Base-by-base conservation (phyloP, 2,113 vertebrate species). In the Mellivora capensis region DNA sequence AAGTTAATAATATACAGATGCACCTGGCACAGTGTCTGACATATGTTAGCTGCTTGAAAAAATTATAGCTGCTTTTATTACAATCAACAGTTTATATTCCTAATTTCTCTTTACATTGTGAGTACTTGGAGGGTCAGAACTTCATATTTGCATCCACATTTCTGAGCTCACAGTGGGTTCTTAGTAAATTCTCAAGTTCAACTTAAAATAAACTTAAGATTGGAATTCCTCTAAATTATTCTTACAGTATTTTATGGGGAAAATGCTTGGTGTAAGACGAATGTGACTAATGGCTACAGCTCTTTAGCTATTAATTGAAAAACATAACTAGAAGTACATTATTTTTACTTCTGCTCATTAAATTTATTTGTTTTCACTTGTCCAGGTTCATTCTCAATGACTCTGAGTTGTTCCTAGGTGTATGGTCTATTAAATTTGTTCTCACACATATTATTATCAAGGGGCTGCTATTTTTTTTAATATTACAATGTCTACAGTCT, bases 331-430 rank as follows among this genome's bases (percentile, higher is more conserved):
- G 37, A 79, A 87, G 61, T 84, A 80, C 49, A 72, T 83, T 95
- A 37, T 93, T 80, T 91, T 79, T 84, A 34, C 47, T 90, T 96
- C 71, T 93, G 44, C 87, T 84, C 61, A 72, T 90, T 87, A 93
- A 96, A 77, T 95, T 91, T 80, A 59, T 71, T 94, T 72, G 44
- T 85, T 97, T 84, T 91, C 76, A 21, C 44, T 87, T 77, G 23
- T 90, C 42, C 44, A 80, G 44, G 27, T 74, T 86, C 47, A 71
- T 89, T 91, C 52, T 84, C 69, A 44, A 12, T 42, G 52, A 74
- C 49, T 93, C 42, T 83, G 44, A 91, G 85, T 54, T 95, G 81
- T 54, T 83, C 25, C 39, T 76, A 93, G 61, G 34, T 79, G 27
- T 52, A n/a, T 67, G 15, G 27, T 72, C 64, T 14, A 72, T 74